Conservation (phyloP, 2,888 invertebrate genomes). For the Pollenia griseotomentosa region DNA sequence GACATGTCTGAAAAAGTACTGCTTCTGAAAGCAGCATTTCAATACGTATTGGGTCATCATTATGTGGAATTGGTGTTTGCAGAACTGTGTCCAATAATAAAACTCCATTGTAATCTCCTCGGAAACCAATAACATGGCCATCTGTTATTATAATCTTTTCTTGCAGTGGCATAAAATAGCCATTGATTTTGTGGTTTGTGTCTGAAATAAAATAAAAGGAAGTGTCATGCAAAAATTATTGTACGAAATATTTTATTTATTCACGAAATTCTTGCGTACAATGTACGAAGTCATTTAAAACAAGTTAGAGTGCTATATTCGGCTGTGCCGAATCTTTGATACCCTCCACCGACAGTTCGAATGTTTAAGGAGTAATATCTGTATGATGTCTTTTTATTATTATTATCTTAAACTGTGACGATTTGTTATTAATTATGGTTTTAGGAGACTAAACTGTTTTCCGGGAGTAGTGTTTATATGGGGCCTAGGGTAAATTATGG, state of each 20-base stretch:
- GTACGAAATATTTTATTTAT: background rate
- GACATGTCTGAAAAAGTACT: conserved; percentile 91
- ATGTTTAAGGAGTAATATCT: too few relatives aligned
- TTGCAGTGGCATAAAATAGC: conserved; percentile 90
- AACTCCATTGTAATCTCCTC: conserved; percentile 96
- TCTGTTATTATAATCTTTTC: conserved; percentile 94
- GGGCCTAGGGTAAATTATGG: too few relatives aligned
- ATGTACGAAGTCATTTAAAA: too few relatives aligned
- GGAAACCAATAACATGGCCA: conserved; percentile 91
- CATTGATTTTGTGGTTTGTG: conserved; percentile 87
- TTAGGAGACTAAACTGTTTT: too few relatives aligned
- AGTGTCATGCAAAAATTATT: conserved; percentile 25
- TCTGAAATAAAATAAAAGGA: conserved; percentile 84
- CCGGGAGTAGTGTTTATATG: too few relatives aligned
- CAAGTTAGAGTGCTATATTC: too few relatives aligned
- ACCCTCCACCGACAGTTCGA: too few relatives aligned
- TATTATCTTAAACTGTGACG: too few relatives aligned
- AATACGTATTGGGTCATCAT: conserved; percentile 91
- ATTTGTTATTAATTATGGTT: too few relatives aligned
- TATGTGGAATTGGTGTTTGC: conserved; percentile 91
- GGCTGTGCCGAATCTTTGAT: too few relatives aligned
- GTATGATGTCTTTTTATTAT: too few relatives aligned
- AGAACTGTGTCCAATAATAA: conserved; percentile 94
- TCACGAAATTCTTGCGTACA: background rate
- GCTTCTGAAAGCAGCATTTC: conserved; percentile 96